phyloP scores from a whole-genome alignment of 2,888 invertebrate genomes.

The Gasteruption jaculator region DNA sequence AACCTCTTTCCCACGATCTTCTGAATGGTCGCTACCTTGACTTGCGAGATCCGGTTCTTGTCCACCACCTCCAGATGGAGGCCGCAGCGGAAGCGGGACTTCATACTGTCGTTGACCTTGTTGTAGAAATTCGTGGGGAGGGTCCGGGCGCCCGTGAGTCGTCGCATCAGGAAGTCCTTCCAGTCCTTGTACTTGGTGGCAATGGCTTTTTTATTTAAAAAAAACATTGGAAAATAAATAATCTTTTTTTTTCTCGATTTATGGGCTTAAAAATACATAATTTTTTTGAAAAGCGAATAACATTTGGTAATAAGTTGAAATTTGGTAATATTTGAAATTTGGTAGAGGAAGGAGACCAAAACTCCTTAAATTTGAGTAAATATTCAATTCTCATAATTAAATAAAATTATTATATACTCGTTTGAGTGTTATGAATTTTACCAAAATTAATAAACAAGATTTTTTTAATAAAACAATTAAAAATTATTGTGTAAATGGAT shows the following conservation, averaged over 20 bases:
- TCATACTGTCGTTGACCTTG: slow-evolving; percentile 79
- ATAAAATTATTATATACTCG: too few species aligned
- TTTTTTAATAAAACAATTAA: too few species aligned
- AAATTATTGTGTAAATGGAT: too few species aligned
- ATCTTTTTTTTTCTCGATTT: too few species aligned
- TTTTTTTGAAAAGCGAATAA: neutral
- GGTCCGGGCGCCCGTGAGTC: slow-evolving; percentile 92
- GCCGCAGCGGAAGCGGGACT: slow-evolving; percentile 78
- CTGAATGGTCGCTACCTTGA: slow-evolving; percentile 83
- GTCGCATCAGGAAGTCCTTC: slow-evolving; percentile 90
- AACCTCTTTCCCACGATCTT: slow-evolving; percentile 90
- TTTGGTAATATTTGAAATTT: neutral
- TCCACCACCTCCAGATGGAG: slow-evolving; percentile 91
- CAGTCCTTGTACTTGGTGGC: slow-evolving; percentile 92
- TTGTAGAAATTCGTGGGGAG: slow-evolving; percentile 88
- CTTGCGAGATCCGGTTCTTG: slow-evolving; percentile 91
- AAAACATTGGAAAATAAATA: slow-evolving; percentile 9
- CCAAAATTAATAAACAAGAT: too few species aligned
- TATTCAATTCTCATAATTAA: too few species aligned
- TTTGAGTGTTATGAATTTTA: too few species aligned
- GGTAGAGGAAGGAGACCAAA: neutral
- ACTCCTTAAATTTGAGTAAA: too few species aligned
- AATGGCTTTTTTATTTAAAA: slow-evolving; percentile 68
- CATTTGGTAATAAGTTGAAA: slow-evolving; percentile 1
- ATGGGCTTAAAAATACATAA: too few species aligned